phyloP scores from a whole-genome alignment of 2,797 vertebrate species.

The Eremophila alpestris region DNA sequence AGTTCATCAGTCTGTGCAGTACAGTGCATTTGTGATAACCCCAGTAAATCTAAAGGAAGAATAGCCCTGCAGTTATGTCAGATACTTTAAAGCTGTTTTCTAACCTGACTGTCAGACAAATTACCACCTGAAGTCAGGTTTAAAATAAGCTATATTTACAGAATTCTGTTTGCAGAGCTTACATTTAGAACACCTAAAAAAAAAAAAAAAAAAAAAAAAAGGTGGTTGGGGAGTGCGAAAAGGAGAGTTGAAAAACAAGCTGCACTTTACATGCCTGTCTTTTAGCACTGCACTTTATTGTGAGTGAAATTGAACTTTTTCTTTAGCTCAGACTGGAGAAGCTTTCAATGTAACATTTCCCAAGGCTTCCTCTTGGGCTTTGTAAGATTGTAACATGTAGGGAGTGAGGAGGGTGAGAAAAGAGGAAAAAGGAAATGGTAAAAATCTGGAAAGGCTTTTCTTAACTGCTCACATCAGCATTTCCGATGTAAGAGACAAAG shows the following conservation, averaged over 20 bases:
- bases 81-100: background rate
- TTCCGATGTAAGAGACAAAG: slow-evolving; percentile 10
- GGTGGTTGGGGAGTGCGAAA: background rate
- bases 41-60: background rate
- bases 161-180: background rate
- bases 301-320: background rate
- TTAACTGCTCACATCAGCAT: slow-evolving; percentile 43
- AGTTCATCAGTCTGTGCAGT: background rate
- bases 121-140: background rate
- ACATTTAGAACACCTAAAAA: background rate
- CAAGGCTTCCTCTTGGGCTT: background rate
- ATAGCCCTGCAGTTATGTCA: background rate
- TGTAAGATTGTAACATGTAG: background rate
- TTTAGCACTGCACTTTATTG: background rate
- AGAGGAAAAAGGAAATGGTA: slow-evolving; percentile 56
- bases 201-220: too few relatives aligned
- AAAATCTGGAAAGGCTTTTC: slow-evolving; percentile 56
- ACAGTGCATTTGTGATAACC: background rate
- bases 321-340: background rate
- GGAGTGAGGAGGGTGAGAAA: background rate
- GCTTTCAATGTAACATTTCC: background rate
- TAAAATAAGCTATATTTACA: background rate
- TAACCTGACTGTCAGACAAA: background rate
- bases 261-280: background rate
- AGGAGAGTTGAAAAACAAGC: background rate